Evolutionary conservation across 2,888 invertebrate genomes (phyloP), one percentile per base, ranked within the genome.

Genomic region (Thecophora atra): DNA sequence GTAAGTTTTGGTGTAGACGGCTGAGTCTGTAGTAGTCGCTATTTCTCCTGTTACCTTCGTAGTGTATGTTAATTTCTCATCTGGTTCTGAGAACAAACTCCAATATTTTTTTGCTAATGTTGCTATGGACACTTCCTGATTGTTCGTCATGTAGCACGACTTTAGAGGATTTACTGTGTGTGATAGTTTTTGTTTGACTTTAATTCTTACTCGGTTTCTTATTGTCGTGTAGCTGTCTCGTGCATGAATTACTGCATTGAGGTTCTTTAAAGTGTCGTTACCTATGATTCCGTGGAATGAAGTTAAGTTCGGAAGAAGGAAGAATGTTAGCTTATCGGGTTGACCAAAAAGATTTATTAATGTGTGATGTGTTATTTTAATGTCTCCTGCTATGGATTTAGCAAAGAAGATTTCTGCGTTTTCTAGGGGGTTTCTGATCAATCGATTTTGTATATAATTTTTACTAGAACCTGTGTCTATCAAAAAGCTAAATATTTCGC

Each of bases 31-130:
- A n/a, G 42, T 28, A 8, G 73, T 73, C 37, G 65, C n/a, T 44
- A 67, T 75, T 62, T 69, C 60, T n/a, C 67, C 71, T 37, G 47
- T 19, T 17, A 72, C 73, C 42, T 26, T 67, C 58, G 71, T 71
- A 24, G 69, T 71, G 37, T 65, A 73, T 28, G 71, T 71, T 1
- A 70, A 30, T 58, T 28, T 72, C 44, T 72, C 65, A 42, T 72
- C 60, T 21, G 62, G 63, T 30, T 71, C 72, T 0, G 60, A 58
- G 24, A 72, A 75, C 24, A 73, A 30, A 26, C 37, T 37, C 37
- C 37, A 37, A 11, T 8, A 37, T 37, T 56, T 72, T 17, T 56
- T n/a, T 19, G 26, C 26, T 30, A 68, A n/a, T 21, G 7, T 44
- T 66, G 21, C 28, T 26, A 70, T 26, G 30, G 17, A 28, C 28